A percentile compares a stretch with the other conserved stretches of the same genome.
Conservation (phyloP, 2,797 vertebrate genomes). For the Sorex maritimensis region DNA sequence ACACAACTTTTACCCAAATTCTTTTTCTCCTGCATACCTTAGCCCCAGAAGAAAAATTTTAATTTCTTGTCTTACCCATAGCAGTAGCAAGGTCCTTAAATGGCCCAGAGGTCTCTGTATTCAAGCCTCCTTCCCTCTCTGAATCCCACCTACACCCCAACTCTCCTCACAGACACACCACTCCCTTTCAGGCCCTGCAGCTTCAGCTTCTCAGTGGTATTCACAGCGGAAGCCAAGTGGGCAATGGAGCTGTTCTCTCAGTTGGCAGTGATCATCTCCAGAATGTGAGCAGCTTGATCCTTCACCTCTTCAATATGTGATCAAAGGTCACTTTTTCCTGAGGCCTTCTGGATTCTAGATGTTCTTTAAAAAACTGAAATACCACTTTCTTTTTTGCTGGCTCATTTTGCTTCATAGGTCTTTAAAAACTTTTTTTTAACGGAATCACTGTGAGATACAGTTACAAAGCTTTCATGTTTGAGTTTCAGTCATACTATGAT, state of each 20-base stretch:
- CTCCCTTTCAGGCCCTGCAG: too few species aligned
- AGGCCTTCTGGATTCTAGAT: background rate
- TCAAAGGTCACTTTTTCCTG: background rate
- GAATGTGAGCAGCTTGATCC: background rate
- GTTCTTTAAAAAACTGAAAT: background rate
- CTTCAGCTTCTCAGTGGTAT: background rate
- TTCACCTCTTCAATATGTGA: background rate
- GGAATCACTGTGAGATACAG: too few species aligned
- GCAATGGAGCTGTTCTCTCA: rapidly evolving
- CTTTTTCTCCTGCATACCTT: background rate
- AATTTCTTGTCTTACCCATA: background rate
- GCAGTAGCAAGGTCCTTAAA: background rate
- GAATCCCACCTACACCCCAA: background rate
- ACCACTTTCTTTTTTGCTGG: background rate
- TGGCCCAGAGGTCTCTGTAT: background rate
- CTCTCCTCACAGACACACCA: background rate
- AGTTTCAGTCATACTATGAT: too few species aligned
- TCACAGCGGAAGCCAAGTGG: background rate
- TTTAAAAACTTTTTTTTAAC: too few species aligned
- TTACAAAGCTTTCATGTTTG: too few species aligned
- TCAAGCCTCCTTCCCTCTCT: background rate
- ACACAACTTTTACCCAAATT: background rate
- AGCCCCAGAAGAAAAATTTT: background rate
- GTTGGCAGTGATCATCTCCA: background rate
- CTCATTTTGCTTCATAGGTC: background rate